Evolutionary conservation across 2,113 vertebrate genomes (phyloP).

Genomic region (Callorhinus ursinus): DNA sequence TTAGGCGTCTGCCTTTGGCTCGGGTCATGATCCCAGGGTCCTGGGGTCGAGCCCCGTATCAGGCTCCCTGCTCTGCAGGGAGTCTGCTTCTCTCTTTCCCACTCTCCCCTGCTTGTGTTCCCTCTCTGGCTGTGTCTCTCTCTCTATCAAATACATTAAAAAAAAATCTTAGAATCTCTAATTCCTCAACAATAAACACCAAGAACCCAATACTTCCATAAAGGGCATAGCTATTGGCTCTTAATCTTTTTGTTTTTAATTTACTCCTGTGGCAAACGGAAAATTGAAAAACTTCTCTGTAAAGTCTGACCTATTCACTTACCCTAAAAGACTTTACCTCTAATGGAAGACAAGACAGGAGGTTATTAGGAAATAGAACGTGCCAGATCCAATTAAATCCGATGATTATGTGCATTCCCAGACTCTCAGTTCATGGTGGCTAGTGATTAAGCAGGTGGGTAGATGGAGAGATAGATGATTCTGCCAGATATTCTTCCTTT

Average conservation of each 20-base stretch:
- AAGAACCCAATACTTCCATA: not conserved
- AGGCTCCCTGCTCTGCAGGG: too few relatives aligned
- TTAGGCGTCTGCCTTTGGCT: too few relatives aligned
- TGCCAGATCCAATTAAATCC: constrained; percentile 12
- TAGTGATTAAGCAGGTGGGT: not conserved
- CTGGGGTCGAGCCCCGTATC: too few relatives aligned
- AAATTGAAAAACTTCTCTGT: not conserved
- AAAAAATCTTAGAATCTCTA: not conserved
- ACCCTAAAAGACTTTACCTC: not conserved
- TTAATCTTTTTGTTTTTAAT: constrained; percentile 29
- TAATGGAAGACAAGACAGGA: not conserved
- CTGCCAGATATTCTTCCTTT: constrained; percentile 16
- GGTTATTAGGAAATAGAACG: not conserved
- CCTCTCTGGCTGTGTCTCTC: too few relatives aligned
- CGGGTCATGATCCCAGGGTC: too few relatives aligned
- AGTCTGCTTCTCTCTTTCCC: too few relatives aligned
- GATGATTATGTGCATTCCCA: not conserved
- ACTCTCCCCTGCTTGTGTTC: too few relatives aligned
- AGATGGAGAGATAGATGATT: not conserved
- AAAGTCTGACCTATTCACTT: constrained; percentile 11
- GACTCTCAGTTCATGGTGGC: not conserved
- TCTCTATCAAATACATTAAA: too few relatives aligned
- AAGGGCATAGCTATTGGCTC: not conserved
- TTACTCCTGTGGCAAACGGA: not conserved
- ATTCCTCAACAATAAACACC: not conserved